phyloP scores from a whole-genome alignment of 2,888 invertebrate species.

The Xestia c-nigrum region DNA sequence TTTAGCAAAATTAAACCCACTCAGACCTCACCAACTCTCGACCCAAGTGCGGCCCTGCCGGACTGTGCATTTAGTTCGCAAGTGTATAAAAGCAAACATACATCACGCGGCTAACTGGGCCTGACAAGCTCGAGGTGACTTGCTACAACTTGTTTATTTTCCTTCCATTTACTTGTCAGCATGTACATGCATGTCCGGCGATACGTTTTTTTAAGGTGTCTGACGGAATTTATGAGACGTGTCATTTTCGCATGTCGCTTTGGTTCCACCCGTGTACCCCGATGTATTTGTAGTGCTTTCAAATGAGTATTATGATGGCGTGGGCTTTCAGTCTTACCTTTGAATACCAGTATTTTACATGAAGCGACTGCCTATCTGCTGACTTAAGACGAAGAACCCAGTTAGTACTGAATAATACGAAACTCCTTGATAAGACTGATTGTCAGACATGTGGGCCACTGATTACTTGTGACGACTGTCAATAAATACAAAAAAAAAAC shows the following conservation, averaged over 20 bases:
- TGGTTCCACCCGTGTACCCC: neutral
- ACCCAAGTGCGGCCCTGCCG: slow-evolving; percentile 51
- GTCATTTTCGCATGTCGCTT: neutral
- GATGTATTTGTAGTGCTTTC: neutral
- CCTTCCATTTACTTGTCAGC: slow-evolving; percentile 56
- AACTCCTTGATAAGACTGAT: neutral
- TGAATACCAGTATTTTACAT: neutral
- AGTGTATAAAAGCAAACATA: slow-evolving; percentile 77
- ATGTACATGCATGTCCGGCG: slow-evolving; percentile 38
- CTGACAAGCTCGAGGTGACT: slow-evolving; percentile 68
- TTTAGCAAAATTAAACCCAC: neutral
- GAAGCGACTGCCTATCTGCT: neutral
- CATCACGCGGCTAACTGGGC: slow-evolving; percentile 74
- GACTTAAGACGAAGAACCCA: neutral
- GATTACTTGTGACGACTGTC: neutral
- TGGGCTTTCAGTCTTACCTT: neutral
- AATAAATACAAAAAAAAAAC: neutral
- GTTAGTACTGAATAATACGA: neutral
- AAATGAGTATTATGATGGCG: neutral
- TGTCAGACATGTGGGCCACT: neutral
- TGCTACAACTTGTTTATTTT: slow-evolving; percentile 66
- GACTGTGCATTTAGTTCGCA: slow-evolving; percentile 68
- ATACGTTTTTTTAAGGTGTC: slow-evolving; percentile 29
- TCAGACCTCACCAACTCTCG: neutral
- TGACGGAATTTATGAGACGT: slow-evolving; percentile 17